These are phyloP conservation scores for Alsophila aescularia DNA, from an alignment of 2,888 invertebrate genomes.

Conservation along the genomic window DNA sequence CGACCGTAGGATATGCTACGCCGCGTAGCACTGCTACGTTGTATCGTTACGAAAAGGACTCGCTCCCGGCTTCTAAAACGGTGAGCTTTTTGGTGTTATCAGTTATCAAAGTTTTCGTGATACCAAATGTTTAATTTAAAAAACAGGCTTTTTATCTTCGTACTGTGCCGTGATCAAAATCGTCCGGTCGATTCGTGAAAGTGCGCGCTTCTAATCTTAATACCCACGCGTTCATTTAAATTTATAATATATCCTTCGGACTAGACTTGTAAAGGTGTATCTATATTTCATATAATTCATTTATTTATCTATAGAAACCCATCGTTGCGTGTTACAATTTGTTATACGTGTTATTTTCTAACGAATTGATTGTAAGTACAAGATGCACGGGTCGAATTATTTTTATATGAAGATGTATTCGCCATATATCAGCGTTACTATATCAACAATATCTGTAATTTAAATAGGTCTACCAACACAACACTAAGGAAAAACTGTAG, in stretches of 20 bases:
- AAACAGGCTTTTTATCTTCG: slow-evolving; percentile 37
- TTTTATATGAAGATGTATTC: slow-evolving; percentile 28
- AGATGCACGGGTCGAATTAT: slow-evolving; percentile 28
- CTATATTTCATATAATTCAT: slow-evolving; percentile 44
- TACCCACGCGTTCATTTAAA: slow-evolving; percentile 42
- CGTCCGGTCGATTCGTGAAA: slow-evolving; percentile 39
- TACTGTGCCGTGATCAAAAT: slow-evolving; percentile 40
- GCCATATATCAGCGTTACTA: too few relatives aligned
- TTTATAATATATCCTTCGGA: slow-evolving; percentile 51
- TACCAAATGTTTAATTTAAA: background rate
- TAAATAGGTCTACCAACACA: too few relatives aligned
- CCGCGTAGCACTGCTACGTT: slow-evolving; percentile 12
- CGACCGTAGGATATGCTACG: slow-evolving; percentile 9
- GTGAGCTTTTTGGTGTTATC: background rate
- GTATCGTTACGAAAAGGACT: background rate
- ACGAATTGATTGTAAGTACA: slow-evolving; percentile 22
- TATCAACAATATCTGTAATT: too few relatives aligned
- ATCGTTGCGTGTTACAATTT: slow-evolving; percentile 52
- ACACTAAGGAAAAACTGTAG: too few relatives aligned
- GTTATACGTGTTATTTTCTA: slow-evolving; percentile 48
- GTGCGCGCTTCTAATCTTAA: slow-evolving; percentile 39
- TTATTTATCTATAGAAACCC: slow-evolving; percentile 50
- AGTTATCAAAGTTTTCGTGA: slow-evolving; percentile 6
- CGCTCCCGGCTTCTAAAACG: background rate
- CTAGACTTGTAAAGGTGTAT: slow-evolving; percentile 57